Evolutionary conservation across 2,113 vertebrate genomes (phyloP).

Genomic region (Neofelis nebulosa): DNA sequence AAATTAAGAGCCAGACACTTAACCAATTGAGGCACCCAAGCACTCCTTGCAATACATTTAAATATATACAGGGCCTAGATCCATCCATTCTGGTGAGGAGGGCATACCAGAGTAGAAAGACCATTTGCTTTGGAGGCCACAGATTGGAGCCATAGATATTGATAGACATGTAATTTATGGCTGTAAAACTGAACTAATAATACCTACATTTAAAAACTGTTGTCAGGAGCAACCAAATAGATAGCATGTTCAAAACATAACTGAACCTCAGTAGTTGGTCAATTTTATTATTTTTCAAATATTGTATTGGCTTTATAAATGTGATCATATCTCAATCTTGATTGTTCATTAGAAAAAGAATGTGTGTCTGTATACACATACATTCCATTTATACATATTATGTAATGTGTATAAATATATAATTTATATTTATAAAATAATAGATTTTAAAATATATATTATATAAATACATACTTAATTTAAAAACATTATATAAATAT

Average conservation of each 20-base stretch:
- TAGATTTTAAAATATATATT: neutral
- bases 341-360: neutral
- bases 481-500: neutral
- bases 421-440: neutral
- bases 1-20: no score
- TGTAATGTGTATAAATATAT: neutral
- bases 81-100: neutral
- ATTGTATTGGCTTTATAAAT: neutral
- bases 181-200: neutral
- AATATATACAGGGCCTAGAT: neutral
- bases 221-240: neutral
- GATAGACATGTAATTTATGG: neutral
- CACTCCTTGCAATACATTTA: neutral
- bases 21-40: no score
- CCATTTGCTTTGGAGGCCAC: neutral
- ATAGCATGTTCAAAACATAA: neutral
- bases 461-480: neutral
- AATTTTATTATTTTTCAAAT: neutral
- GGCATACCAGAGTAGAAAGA: neutral
- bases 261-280: neutral
- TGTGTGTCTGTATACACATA: neutral
- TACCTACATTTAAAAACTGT: neutral
- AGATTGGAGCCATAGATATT: neutral
- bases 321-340: neutral
- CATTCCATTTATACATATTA: neutral